Evolutionary conservation across 1,140 invertebrate species (phyloP).

Genomic region (Zaprionus ghesquierei): DNA sequence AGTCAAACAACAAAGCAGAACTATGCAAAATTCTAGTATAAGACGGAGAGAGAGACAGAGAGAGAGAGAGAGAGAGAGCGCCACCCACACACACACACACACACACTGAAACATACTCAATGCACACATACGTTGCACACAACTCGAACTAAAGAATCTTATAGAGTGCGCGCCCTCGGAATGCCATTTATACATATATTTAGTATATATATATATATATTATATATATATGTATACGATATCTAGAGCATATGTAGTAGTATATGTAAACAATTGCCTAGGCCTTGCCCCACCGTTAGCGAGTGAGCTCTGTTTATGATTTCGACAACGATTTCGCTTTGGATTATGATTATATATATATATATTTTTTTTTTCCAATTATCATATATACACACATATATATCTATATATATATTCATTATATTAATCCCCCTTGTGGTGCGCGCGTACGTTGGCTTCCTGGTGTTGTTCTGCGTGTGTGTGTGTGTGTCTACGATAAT

Average conservation of each 20-base stretch:
- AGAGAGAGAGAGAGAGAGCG: slow-evolving; percentile 14
- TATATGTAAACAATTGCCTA: slow-evolving; percentile 54
- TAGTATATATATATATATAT: background rate
- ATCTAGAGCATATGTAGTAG: background rate
- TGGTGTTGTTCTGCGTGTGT: background rate
- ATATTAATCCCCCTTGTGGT: slow-evolving; percentile 30
- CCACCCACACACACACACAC: slow-evolving; percentile 2
- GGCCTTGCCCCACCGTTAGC: slow-evolving; percentile 76
- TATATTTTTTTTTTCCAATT: slow-evolving; percentile 2
- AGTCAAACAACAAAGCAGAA: slow-evolving; percentile 27
- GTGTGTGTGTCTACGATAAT: slow-evolving; percentile 54
- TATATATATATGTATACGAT: slow-evolving; percentile 15
- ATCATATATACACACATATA: slow-evolving; percentile 27
- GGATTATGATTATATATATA: slow-evolving; percentile 44
- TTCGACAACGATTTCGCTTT: slow-evolving; percentile 51
- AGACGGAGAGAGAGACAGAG: background rate
- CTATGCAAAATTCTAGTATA: slow-evolving; percentile 72
- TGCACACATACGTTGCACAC: slow-evolving; percentile 13
- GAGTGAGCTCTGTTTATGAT: slow-evolving; percentile 30
- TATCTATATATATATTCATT: slow-evolving; percentile 32
- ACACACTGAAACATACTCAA: slow-evolving; percentile 2
- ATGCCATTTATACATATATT: slow-evolving; percentile 45
- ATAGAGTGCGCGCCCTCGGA: slow-evolving; percentile 43
- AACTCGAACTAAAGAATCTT: slow-evolving; percentile 70
- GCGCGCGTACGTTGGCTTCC: background rate